These are phyloP conservation scores for Siniperca undulata DNA, from an alignment of 2,797 vertebrate species.

Conservation along the genomic window DNA sequence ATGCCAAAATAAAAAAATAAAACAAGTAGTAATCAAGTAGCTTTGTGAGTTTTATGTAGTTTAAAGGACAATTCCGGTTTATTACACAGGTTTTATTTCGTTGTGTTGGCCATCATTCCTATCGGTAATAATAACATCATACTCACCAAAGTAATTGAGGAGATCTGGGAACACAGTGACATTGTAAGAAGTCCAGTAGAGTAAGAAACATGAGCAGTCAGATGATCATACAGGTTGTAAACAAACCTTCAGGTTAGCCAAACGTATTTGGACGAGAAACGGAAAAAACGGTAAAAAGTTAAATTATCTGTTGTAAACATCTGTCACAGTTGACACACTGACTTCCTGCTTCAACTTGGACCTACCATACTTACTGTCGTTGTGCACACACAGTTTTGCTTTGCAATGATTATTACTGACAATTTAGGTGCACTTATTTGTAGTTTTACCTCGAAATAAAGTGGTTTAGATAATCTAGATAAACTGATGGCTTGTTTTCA, in stretches of 20 bases:
- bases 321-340: background rate
- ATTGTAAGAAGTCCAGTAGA: background rate
- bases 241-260: background rate
- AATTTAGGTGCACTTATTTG: background rate
- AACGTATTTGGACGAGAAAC: background rate
- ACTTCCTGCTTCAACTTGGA: background rate
- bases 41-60: background rate
- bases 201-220: background rate
- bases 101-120: background rate
- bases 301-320: background rate
- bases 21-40: background rate
- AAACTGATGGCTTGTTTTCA: too few relatives aligned
- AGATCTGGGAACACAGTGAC: background rate
- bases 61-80: background rate
- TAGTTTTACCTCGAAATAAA: background rate
- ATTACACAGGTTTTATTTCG: background rate
- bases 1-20: background rate
- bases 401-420: too few relatives aligned
- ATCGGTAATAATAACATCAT: background rate
- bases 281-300: too few relatives aligned
- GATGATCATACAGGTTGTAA: background rate
- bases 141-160: background rate
- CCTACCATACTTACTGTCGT: too few relatives aligned
- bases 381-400: too few relatives aligned
- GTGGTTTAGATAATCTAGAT: background rate